These are phyloP conservation scores for Australoheros facetus DNA, from an alignment of 2,797 vertebrate species.

Conservation along the genomic window DNA sequence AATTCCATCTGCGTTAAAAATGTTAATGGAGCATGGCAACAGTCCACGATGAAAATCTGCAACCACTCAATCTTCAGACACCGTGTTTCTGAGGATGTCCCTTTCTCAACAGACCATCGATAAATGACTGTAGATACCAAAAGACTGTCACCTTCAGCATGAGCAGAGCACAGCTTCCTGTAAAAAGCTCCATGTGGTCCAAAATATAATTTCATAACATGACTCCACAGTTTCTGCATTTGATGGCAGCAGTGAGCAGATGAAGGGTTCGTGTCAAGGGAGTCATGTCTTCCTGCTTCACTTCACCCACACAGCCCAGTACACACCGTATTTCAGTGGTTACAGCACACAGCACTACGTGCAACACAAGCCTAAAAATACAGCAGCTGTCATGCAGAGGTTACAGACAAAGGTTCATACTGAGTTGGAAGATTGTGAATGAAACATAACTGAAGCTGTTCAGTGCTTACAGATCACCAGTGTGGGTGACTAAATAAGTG, in stretches of 20 bases:
- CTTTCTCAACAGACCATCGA: neutral
- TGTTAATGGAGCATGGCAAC: conserved; percentile 17
- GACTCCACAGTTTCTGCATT: neutral
- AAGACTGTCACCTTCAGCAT: neutral
- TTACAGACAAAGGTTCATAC: neutral
- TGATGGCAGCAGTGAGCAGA: conserved; percentile 1
- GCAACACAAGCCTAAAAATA: neutral
- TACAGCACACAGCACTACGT: neutral
- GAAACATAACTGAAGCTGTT: neutral
- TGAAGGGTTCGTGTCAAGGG: neutral
- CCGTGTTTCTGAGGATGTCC: neutral
- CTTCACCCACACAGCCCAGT: neutral
- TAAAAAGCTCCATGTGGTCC: neutral
- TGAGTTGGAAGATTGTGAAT: neutral
- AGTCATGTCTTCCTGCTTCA: conserved; percentile 16
- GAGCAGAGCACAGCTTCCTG: neutral
- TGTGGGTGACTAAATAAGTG: neutral
- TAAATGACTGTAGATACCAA: neutral
- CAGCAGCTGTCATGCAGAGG: conserved; percentile 2
- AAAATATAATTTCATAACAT: neutral
- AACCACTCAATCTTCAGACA: conserved; percentile 20
- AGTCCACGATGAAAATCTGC: conserved; percentile 11
- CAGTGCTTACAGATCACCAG: neutral
- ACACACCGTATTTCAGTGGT: neutral
- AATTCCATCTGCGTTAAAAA: conserved; percentile 25